These are phyloP conservation scores for Chromobotia macracanthus DNA, from an alignment of 2,797 vertebrate species.

Conservation along the genomic window DNA sequence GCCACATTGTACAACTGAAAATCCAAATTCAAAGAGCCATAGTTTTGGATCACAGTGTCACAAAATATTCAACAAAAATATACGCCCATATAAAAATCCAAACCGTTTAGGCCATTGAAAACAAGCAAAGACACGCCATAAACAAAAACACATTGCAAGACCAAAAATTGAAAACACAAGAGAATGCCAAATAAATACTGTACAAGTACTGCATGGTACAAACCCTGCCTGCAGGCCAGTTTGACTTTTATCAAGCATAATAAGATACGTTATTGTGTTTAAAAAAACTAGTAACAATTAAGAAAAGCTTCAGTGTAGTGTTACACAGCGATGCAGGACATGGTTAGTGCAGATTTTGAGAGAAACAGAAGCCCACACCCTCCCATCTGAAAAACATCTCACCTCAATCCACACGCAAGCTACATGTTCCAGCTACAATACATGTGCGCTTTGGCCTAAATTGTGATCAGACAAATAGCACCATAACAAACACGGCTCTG, in stretches of 20 bases:
- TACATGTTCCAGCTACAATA: slow-evolving; percentile 12
- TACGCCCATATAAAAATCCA: slow-evolving; percentile 18
- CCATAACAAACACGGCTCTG: slow-evolving; percentile 27
- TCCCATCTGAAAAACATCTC: not conserved
- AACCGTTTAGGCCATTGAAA: slow-evolving; percentile 30
- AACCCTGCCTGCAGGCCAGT: slow-evolving; percentile 45
- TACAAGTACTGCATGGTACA: slow-evolving; percentile 50
- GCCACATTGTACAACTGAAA: slow-evolving; percentile 55
- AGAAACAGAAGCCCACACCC: slow-evolving; percentile 19
- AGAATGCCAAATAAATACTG: slow-evolving; percentile 58
- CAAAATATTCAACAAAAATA: slow-evolving; percentile 43
- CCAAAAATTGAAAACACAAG: slow-evolving; percentile 44
- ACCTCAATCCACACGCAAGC: not conserved
- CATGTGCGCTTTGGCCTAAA: slow-evolving; percentile 28
- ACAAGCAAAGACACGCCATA: slow-evolving; percentile 22
- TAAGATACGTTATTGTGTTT: slow-evolving; percentile 1
- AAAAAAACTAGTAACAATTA: slow-evolving; percentile 11
- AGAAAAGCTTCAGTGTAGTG: slow-evolving; percentile 40
- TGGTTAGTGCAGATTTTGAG: slow-evolving; percentile 15
- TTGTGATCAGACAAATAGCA: slow-evolving; percentile 42
- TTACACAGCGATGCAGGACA: slow-evolving; percentile 10
- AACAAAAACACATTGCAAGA: slow-evolving; percentile 32
- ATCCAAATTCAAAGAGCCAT: slow-evolving; percentile 16
- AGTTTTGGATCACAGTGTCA: slow-evolving; percentile 45
- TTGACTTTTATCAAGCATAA: slow-evolving; percentile 28